Conservation (phyloP, 1,140 invertebrate species). For the Zaprionus ornatus region DNA sequence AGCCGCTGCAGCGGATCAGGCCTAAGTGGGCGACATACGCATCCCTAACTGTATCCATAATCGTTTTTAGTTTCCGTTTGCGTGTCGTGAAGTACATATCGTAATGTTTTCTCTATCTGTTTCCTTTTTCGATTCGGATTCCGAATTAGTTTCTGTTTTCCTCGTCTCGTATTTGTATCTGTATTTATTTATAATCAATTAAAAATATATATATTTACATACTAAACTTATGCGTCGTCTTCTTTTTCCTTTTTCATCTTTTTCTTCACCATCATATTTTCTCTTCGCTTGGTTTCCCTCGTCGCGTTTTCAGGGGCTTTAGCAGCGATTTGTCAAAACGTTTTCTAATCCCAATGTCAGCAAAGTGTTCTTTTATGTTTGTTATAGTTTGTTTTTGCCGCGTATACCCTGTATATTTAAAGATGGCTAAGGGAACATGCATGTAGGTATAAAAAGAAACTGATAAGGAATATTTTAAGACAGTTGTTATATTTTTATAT, state of each 20-base stretch:
- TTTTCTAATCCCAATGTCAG: constrained; percentile 63
- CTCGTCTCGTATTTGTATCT: constrained; percentile 56
- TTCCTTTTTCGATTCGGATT: constrained; percentile 28
- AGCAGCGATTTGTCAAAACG: constrained; percentile 72
- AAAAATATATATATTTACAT: constrained; percentile 50
- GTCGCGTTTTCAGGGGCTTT: constrained; percentile 35
- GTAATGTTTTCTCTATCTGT: constrained; percentile 22
- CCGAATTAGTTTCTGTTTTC: constrained; percentile 10
- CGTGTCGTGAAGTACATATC: constrained; percentile 2
- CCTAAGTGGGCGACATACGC: constrained; percentile 27
- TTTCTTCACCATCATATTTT: not conserved
- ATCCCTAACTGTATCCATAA: constrained; percentile 3
- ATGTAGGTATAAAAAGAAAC: not conserved
- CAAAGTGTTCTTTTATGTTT: constrained; percentile 13
- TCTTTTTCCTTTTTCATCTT: not conserved
- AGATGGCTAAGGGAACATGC: not conserved
- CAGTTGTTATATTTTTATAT: too few species aligned
- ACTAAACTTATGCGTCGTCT: constrained; percentile 10
- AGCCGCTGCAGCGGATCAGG: constrained; percentile 29
- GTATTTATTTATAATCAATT: constrained; percentile 81
- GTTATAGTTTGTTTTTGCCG: not conserved
- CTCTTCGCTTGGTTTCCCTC: not conserved
- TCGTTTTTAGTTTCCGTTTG: not conserved
- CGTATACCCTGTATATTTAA: not conserved
- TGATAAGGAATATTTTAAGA: too few species aligned